A percentile compares a stretch with the other conserved stretches of the same genome.
These are phyloP conservation scores for Drepana falcataria DNA, from an alignment of 2,888 invertebrate genomes.

Conservation along the genomic window DNA sequence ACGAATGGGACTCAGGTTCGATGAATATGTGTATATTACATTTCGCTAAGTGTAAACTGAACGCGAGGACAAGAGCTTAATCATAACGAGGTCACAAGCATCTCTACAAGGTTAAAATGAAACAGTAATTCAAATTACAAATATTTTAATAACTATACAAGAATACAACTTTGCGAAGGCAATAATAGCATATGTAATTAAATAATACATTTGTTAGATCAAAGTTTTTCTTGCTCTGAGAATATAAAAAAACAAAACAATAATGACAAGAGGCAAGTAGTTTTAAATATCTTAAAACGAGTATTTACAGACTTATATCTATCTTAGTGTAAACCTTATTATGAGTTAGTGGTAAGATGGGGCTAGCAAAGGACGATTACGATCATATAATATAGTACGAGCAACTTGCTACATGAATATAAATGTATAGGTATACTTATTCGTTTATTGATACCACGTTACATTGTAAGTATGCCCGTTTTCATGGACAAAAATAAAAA, in stretches of 20 bases:
- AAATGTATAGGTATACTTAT: too few relatives aligned
- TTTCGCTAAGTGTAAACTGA: too few relatives aligned
- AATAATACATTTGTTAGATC: neutral
- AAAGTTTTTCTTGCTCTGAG: neutral
- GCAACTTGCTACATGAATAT: neutral
- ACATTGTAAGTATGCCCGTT: too few relatives aligned
- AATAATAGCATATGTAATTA: neutral
- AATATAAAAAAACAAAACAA: constrained; percentile 9
- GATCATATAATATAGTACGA: constrained; percentile 17
- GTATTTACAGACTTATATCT: constrained; percentile 16
- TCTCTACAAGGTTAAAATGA: neutral
- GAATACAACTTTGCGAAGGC: neutral
- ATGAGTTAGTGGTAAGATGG: constrained; percentile 45
- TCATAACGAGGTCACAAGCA: too few relatives aligned
- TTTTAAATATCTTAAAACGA: constrained; percentile 10
- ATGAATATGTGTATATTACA: too few relatives aligned
- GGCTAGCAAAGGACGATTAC: constrained; percentile 29
- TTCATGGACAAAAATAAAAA: too few relatives aligned
- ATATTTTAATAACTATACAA: neutral
- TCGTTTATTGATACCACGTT: too few relatives aligned
- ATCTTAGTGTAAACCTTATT: neutral
- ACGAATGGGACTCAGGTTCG: too few relatives aligned
- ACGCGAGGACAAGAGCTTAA: too few relatives aligned
- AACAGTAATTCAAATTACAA: neutral
- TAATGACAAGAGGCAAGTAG: constrained; percentile 5